phyloP scores from a whole-genome alignment of 2,888 invertebrate genomes.

The Fragum sueziense region DNA sequence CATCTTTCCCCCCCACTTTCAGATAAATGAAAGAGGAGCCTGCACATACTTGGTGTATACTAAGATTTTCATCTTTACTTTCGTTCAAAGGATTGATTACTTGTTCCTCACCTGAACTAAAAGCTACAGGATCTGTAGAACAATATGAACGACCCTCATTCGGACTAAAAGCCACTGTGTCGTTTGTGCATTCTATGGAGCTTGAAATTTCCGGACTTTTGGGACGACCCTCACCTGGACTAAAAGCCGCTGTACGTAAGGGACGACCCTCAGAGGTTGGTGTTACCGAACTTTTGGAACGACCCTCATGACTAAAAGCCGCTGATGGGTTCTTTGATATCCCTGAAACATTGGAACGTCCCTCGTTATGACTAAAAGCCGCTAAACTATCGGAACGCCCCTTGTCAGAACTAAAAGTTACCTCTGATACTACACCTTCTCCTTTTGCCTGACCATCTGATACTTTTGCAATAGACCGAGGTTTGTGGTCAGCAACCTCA shows the following conservation, averaged over 20 bases:
- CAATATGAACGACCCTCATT: not conserved
- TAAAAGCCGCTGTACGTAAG: too few species aligned
- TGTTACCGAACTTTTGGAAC: too few species aligned
- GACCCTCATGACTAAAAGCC: not conserved
- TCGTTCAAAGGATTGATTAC: not conserved
- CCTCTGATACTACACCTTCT: not conserved
- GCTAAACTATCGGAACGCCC: too few species aligned
- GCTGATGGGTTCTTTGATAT: not conserved
- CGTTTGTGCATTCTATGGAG: not conserved
- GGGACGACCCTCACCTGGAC: not conserved
- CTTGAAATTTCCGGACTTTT: not conserved
- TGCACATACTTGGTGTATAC: conserved; percentile 10
- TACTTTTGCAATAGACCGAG: not conserved
- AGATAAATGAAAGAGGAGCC: conserved; percentile 21
- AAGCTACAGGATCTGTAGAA: not conserved
- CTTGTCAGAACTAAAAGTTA: not conserved
- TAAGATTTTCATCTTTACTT: not conserved
- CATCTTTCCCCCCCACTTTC: conserved; percentile 1
- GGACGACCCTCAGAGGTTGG: too few species aligned
- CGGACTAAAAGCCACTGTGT: not conserved
- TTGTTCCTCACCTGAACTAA: not conserved
- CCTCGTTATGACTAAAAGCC: too few species aligned
- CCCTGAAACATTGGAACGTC: not conserved
- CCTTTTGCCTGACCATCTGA: not conserved
- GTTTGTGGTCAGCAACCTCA: not conserved